phyloP scores from a whole-genome alignment of 2,888 invertebrate species.

The Physocephala rufipes region DNA sequence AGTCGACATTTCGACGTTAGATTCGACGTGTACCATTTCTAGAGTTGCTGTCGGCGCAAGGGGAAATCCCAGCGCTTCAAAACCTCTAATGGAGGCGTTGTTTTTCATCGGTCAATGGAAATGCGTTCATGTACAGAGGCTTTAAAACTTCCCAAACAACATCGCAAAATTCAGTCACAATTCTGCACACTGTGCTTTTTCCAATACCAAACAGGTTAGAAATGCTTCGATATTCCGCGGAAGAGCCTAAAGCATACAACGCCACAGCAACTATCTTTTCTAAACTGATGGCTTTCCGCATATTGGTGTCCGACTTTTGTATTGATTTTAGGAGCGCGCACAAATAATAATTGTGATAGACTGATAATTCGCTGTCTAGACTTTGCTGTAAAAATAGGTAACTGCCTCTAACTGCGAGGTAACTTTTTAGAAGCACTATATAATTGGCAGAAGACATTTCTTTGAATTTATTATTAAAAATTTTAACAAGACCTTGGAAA shows the following conservation, averaged over 20 bases:
- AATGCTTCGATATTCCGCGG: constrained; percentile 30
- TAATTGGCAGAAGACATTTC: no score
- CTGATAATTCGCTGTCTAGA: no score
- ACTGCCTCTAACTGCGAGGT: no score
- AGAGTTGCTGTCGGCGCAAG: no score
- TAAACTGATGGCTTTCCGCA: constrained; percentile 30
- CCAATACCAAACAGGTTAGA: constrained; percentile 39
- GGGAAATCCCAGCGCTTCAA: constrained; percentile 34
- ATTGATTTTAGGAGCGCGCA: constrained; percentile 24
- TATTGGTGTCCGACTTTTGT: constrained; percentile 18
- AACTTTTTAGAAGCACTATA: no score
- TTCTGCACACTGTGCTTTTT: constrained; percentile 31
- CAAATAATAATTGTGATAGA: not conserved
- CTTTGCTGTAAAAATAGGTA: no score
- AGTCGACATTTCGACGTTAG: no score
- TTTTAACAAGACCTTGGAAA: no score
- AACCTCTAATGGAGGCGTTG: no score
- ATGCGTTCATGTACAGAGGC: constrained; percentile 14
- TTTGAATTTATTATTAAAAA: no score
- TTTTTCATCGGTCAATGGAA: constrained; percentile 6
- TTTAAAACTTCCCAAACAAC: not conserved
- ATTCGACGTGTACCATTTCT: no score
- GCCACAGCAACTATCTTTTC: constrained; percentile 37
- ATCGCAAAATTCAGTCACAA: constrained; percentile 31
- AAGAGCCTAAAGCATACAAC: constrained; percentile 33